phyloP scores from a whole-genome alignment of 1,140 invertebrate genomes.

The Bombus sylvicola region DNA sequence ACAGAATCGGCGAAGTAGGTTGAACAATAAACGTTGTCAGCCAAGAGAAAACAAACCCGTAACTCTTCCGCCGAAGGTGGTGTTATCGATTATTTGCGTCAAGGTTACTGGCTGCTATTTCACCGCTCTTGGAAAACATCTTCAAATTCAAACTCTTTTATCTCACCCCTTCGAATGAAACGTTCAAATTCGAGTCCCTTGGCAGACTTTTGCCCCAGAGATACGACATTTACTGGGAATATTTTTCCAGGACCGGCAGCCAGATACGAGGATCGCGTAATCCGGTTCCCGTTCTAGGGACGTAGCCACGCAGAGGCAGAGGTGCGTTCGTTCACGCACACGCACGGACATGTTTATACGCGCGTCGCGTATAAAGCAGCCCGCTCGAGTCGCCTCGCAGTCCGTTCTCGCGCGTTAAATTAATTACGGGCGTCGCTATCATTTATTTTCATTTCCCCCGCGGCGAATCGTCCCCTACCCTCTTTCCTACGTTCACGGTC shows the following conservation, averaged over 20 bases:
- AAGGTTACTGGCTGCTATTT: neutral
- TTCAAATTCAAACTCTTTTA: neutral
- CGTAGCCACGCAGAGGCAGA: neutral
- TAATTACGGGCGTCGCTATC: slow-evolving; percentile 79
- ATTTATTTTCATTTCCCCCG: slow-evolving; percentile 81
- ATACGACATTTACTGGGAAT: neutral
- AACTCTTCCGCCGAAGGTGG: slow-evolving; percentile 15
- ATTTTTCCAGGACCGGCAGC: slow-evolving; percentile 12
- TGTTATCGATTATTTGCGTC: slow-evolving; percentile 28
- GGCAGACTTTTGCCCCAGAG: neutral
- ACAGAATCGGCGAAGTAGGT: slow-evolving; percentile 35
- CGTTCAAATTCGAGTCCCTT: neutral
- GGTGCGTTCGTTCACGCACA: slow-evolving; percentile 7
- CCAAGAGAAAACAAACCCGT: slow-evolving; percentile 35
- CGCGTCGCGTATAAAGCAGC: slow-evolving; percentile 62
- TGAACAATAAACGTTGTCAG: slow-evolving; percentile 21
- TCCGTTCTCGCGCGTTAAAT: slow-evolving; percentile 79
- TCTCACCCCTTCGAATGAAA: neutral
- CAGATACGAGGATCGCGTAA: slow-evolving; percentile 26
- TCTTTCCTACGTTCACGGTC: neutral
- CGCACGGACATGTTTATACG: slow-evolving; percentile 49
- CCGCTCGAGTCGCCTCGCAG: slow-evolving; percentile 57
- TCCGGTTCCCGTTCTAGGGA: slow-evolving; percentile 8
- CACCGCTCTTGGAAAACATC: neutral
- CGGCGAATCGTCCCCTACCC: slow-evolving; percentile 67